phyloP scores from a whole-genome alignment of 2,797 vertebrate species.

The Fistularia tabacaria region DNA sequence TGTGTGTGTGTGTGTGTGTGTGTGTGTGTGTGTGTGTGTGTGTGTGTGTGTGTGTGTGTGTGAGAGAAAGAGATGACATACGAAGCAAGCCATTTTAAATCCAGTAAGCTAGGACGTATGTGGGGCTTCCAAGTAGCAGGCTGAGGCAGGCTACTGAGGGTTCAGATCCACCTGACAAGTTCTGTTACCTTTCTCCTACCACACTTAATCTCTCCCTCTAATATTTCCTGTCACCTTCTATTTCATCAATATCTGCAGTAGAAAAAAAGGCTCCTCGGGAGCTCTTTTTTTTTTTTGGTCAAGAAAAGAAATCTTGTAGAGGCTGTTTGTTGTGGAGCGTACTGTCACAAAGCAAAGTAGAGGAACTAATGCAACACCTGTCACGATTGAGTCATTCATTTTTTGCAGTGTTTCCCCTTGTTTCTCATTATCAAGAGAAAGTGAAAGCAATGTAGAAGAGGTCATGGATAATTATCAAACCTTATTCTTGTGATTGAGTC shows the following conservation, averaged over 20 bases:
- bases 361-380: constrained; percentile 17
- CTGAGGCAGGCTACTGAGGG: constrained; percentile 14
- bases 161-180: constrained; percentile 39
- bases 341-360: constrained; percentile 17
- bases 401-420: constrained; percentile 38
- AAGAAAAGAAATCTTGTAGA: constrained; percentile 3
- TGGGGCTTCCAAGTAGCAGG: constrained; percentile 33
- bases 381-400: constrained; percentile 16
- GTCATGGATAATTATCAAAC: constrained; percentile 56
- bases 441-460: constrained; percentile 38
- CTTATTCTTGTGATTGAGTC: constrained; percentile 39
- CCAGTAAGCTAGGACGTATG: constrained; percentile 39
- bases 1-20: constrained; percentile 13
- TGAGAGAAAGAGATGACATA: constrained; percentile 17
- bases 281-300: constrained; percentile 22
- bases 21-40: constrained; percentile 8
- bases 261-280: constrained; percentile 11
- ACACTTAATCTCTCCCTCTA: constrained; percentile 22
- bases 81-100: constrained; percentile 48
- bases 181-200: constrained; percentile 27
- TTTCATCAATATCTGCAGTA: constrained; percentile 34
- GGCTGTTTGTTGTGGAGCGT: constrained; percentile 7
- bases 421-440: constrained; percentile 47
- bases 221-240: constrained; percentile 26
- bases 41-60: constrained; percentile 8